A percentile compares a stretch with the other conserved stretches of the same genome.
Conservation (phyloP, 1,140 invertebrate genomes). For the Drosophila carrolli region DNA sequence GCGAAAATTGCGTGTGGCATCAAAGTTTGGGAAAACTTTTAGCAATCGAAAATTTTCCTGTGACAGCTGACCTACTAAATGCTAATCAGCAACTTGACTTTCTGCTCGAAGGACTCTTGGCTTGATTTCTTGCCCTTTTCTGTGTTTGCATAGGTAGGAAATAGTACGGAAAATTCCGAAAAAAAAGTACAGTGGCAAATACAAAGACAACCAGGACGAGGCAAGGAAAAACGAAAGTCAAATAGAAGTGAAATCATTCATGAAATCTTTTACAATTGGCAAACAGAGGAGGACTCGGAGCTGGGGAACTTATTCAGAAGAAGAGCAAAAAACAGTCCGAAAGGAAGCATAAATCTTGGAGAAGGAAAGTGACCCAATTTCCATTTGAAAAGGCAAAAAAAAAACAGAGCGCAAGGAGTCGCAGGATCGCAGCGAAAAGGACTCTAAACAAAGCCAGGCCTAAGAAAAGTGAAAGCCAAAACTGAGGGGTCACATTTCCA, state of each 20-base stretch:
- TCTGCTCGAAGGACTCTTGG: constrained; percentile 50
- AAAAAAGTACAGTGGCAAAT: neutral
- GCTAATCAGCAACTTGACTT: constrained; percentile 72
- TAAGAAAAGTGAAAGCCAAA: constrained; percentile 24
- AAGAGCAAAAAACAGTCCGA: constrained; percentile 9
- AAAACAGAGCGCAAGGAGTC: constrained; percentile 36
- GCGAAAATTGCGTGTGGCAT: constrained; percentile 44
- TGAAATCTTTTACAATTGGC: constrained; percentile 81
- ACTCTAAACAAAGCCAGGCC: constrained; percentile 24
- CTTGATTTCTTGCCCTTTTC: constrained; percentile 7
- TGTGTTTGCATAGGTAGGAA: constrained; percentile 43
- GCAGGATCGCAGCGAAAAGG: constrained; percentile 9
- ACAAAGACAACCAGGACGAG: constrained; percentile 21
- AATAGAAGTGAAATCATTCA: constrained; percentile 80
- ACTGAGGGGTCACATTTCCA: constrained; percentile 43
- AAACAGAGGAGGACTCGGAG: constrained; percentile 25
- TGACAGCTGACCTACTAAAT: constrained; percentile 75
- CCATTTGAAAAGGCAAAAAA: constrained; percentile 55
- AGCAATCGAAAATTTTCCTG: constrained; percentile 35
- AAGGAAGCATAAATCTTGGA: constrained; percentile 63
- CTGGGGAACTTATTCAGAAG: constrained; percentile 12
- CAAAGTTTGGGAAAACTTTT: constrained; percentile 37
- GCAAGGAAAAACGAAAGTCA: constrained; percentile 61
- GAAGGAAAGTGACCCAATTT: constrained; percentile 66
- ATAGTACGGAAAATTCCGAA: constrained; percentile 17